phyloP scores from a whole-genome alignment of 2,797 vertebrate genomes.

The Phyllotis vaccarum region DNA sequence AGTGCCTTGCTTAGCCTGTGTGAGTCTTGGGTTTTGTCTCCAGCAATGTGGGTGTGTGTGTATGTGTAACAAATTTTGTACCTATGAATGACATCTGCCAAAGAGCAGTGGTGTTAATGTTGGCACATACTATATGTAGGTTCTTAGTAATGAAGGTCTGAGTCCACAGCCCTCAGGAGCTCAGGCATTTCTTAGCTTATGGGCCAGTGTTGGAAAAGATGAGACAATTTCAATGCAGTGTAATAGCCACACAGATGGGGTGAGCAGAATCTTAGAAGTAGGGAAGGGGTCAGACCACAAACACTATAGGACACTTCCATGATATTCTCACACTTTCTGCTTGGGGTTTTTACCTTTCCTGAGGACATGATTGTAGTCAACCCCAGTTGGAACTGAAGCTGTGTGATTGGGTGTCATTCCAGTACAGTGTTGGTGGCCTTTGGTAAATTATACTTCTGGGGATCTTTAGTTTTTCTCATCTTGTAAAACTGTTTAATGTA shows the following conservation, averaged over 20 bases:
- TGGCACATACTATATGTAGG: not conserved
- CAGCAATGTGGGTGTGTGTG: not conserved
- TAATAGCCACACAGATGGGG: not conserved
- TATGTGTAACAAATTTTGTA: not conserved
- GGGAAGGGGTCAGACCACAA: not conserved
- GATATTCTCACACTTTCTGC: not conserved
- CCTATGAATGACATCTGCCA: not conserved
- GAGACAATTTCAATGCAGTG: not conserved
- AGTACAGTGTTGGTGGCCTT: not conserved
- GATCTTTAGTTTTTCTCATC: conserved; percentile 31
- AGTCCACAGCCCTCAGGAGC: not conserved
- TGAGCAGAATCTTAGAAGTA: not conserved
- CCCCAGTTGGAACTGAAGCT: not conserved
- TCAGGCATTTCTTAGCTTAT: not conserved
- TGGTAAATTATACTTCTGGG: conserved; percentile 22
- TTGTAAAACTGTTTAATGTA: conserved; percentile 9
- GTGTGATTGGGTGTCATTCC: not conserved
- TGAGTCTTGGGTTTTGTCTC: not conserved
- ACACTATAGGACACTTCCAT: not conserved
- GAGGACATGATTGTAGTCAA: not conserved
- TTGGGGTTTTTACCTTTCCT: conserved; percentile 45
- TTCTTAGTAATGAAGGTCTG: not conserved
- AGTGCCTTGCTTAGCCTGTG: not conserved
- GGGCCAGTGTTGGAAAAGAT: not conserved
- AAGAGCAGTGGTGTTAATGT: not conserved